phyloP scores from a whole-genome alignment of 2,113 vertebrate genomes.

The Rynchops niger region DNA sequence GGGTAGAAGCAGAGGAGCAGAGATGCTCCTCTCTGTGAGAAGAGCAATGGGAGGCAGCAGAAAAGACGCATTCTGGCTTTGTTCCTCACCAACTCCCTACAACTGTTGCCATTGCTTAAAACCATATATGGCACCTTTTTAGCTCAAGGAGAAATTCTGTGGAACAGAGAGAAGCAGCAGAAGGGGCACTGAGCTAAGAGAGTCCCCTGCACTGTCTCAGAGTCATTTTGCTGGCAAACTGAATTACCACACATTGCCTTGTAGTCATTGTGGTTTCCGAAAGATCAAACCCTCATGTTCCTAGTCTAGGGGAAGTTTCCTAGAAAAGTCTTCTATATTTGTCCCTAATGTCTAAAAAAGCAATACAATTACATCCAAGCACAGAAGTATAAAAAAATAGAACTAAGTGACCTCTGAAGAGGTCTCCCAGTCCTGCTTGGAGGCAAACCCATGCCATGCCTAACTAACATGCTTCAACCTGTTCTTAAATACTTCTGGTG shows the following conservation, averaged over 20 bases:
- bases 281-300: not conserved
- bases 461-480: not conserved
- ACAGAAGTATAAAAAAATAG: not conserved
- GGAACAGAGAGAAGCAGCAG: not conserved
- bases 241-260: not conserved
- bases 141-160: not conserved
- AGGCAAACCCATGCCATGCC: not conserved
- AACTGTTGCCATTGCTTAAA: not conserved
- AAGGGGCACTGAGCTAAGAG: not conserved
- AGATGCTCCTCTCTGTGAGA: not conserved
- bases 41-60: not conserved
- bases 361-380: not conserved
- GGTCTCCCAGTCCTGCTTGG: not conserved
- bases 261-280: not conserved
- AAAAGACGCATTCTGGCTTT: not conserved
- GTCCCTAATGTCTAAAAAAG: not conserved
- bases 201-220: not conserved
- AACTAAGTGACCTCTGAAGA: not conserved
- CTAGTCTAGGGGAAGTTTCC: not conserved
- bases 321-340: not conserved
- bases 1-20: not conserved
- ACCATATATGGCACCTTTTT: not conserved
- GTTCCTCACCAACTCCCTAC: not conserved
- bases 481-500: not conserved
- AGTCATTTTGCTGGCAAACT: not conserved